Evolutionary conservation across 2,113 vertebrate species (phyloP).

Genomic region (Anolis sagrei): DNA sequence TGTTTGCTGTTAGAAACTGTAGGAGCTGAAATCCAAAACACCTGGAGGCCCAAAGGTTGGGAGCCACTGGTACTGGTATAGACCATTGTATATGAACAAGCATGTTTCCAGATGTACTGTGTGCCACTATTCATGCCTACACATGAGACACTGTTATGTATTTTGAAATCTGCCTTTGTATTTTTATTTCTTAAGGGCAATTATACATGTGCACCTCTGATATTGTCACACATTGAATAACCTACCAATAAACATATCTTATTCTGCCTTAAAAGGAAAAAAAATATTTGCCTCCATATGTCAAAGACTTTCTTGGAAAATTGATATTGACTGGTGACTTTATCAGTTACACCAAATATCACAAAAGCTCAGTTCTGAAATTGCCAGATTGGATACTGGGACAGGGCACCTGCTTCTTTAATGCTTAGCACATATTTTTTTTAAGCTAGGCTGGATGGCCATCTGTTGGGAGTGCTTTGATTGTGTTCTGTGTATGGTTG

Average conservation of each 20-base stretch:
- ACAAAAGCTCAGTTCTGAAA: no score
- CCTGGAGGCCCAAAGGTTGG: no score
- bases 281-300: rapidly evolving
- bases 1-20: no score
- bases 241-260: constrained; percentile 1
- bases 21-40: no score
- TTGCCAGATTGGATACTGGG: no score
- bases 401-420: no score
- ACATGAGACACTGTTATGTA: background rate
- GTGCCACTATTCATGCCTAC: constrained; percentile 6
- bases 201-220: rapidly evolving
- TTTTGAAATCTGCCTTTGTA: background rate
- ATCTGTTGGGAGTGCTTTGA: no score
- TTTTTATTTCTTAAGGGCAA: background rate
- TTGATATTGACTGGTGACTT: background rate
- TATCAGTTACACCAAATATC: background rate
- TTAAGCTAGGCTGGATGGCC: no score
- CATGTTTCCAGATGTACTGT: background rate
- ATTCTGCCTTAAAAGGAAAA: constrained; percentile 47
- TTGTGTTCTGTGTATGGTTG: no score
- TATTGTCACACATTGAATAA: background rate
- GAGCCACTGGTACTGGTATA: no score
- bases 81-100: constrained; percentile 41
- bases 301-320: constrained; percentile 1
- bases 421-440: no score